Base-by-base conservation (phyloP, 2,888 invertebrate species). In the Pogonocherus hispidulus region DNA sequence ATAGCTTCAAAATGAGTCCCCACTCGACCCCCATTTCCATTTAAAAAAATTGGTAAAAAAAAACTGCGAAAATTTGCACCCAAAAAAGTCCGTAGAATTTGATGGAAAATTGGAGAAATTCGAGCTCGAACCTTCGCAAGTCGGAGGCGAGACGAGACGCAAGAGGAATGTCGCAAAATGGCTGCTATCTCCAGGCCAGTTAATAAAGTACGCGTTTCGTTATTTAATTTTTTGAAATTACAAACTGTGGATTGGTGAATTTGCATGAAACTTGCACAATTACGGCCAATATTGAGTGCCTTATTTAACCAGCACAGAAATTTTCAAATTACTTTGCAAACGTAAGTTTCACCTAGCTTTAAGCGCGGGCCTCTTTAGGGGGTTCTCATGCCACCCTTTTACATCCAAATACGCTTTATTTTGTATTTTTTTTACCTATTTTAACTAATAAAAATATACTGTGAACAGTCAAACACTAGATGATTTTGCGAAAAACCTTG, bases 101-200 rank as follows among this genome's bases (percentile, higher is more conserved):
- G 16, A 23, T 41, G 55, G 63, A 64, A 81, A 81, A 75, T 60
- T 51, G 22, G 46, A 59, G 73, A 82, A 82, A 83, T 77, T 67
- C 44, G 65, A 47, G 56, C 57, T 54, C 55, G 72, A 82, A 84
- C 65, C 66, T 65, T 70, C 57, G 75, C 78, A 83, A 82, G 84
- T 84, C 84, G 83, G 81, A 77, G 80, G 78, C 69, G 77, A 75
- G 77, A 72, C 67, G 79, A 72, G 80, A 79, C 76, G 78, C 73
- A 77, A 76, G 80, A 76, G 80, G 81, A 76, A 76, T 74, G 73
- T 74, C 74, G 80, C 82, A 84, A 84, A 83, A 84, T 84, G 84
- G 84, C 83, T 79, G 82, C 83, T 78, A 77, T 79, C 79, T 75
- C 73, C 76, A 69, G 73, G 74, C 73, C 69, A 68, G 69, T 69